Evolutionary conservation across 2,113 vertebrate species (phyloP).

Genomic region (Eclectus roratus): DNA sequence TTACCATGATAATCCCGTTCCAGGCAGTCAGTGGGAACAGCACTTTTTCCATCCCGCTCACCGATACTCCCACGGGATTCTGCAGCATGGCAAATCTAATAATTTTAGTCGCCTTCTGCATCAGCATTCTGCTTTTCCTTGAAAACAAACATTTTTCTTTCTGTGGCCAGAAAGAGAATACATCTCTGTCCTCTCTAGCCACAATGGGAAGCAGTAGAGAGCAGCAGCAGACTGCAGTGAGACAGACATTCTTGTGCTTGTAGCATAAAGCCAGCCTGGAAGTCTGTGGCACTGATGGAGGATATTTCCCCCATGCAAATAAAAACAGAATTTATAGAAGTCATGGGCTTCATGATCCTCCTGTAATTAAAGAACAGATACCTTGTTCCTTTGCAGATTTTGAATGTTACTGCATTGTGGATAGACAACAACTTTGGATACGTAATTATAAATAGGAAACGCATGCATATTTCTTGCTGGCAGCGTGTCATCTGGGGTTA

Average conservation of each 20-base stretch:
- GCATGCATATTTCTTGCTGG: neutral
- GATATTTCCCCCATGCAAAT: neutral
- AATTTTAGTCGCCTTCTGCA: neutral
- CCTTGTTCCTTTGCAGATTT: neutral
- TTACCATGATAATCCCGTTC: neutral
- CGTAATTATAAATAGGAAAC: neutral
- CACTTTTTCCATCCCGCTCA: neutral
- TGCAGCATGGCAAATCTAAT: rapidly evolving
- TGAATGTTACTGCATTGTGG: neutral
- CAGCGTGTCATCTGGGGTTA: neutral
- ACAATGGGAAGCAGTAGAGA: constrained; percentile 53
- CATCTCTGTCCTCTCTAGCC: neutral
- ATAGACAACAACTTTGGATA: neutral
- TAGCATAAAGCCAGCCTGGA: neutral
- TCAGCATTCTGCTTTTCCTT: neutral
- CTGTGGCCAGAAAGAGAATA: neutral
- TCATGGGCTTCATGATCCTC: neutral
- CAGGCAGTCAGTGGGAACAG: neutral
- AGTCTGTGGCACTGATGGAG: neutral
- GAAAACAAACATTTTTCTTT: neutral
- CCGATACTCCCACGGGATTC: neutral
- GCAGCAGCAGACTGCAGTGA: constrained; percentile 59
- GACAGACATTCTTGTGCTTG: neutral
- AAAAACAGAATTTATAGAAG: neutral
- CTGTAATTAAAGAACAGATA: neutral